Evolutionary conservation across 2,888 invertebrate species (phyloP).

Genomic region (Hirtodrosophila cameraria): DNA sequence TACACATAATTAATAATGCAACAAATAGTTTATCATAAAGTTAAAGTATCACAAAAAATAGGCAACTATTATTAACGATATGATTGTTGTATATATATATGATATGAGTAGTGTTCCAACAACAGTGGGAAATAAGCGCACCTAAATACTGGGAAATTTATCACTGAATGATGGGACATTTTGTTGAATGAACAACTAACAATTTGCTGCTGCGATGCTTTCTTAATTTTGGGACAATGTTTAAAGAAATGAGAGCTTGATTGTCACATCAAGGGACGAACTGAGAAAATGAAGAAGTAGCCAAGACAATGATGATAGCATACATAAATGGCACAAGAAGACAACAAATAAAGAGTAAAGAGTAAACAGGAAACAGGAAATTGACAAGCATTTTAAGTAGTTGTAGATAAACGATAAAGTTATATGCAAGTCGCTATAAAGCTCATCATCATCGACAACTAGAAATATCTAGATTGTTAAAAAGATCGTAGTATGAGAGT

Average conservation of each 20-base stretch:
- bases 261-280: constrained; percentile 17
- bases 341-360: constrained; percentile 4
- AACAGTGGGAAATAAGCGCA: constrained; percentile 31
- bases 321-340: not conserved
- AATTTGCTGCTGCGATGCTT: constrained; percentile 11
- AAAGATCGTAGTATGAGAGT: too few relatives aligned
- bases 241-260: constrained; percentile 27
- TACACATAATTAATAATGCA: too few relatives aligned
- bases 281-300: too few relatives aligned
- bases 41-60: too few relatives aligned
- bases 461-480: too few relatives aligned
- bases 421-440: not conserved
- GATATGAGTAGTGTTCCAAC: too few relatives aligned
- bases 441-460: too few relatives aligned
- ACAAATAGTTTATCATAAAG: too few relatives aligned
- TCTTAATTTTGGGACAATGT: not conserved
- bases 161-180: constrained; percentile 15
- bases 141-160: constrained; percentile 26
- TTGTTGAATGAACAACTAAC: not conserved
- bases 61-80: too few relatives aligned
- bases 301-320: constrained; percentile 5
- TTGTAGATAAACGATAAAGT: not conserved
- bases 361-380: constrained; percentile 3
- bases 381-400: constrained; percentile 3
- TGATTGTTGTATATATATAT: too few relatives aligned